These are phyloP conservation scores for Catalaphyllia jardinei DNA, from an alignment of 64 coral and sea anemone genomes.

Conservation along the genomic window DNA sequence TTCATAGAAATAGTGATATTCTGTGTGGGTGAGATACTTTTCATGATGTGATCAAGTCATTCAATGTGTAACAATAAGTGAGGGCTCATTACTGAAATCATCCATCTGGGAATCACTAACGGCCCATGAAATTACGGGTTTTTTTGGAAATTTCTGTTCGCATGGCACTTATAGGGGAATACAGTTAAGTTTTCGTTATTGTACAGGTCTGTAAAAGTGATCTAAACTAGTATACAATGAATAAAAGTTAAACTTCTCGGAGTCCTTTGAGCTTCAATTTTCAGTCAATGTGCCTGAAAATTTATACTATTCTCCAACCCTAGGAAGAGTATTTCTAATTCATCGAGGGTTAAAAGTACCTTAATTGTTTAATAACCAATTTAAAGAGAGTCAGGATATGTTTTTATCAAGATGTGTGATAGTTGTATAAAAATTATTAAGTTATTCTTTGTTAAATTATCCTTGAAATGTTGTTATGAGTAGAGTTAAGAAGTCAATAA, in stretches of 20 bases:
- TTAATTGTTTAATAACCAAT: slow-evolving; percentile 22
- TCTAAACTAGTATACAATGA: too few species aligned
- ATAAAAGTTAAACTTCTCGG: not conserved
- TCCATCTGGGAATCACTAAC: too few species aligned
- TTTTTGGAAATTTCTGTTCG: too few species aligned
- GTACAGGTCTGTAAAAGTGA: too few species aligned
- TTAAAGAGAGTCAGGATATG: slow-evolving; percentile 32
- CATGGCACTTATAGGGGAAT: too few species aligned
- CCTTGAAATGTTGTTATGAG: slow-evolving; percentile 45
- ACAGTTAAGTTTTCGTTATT: too few species aligned
- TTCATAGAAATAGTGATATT: too few species aligned
- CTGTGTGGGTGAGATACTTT: too few species aligned
- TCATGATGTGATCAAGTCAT: too few species aligned
- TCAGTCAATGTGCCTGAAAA: not conserved
- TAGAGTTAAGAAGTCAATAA: slow-evolving; percentile 45
- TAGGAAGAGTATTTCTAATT: slow-evolving; percentile 32
- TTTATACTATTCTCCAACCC: not conserved
- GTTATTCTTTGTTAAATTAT: slow-evolving; percentile 56
- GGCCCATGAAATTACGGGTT: too few species aligned
- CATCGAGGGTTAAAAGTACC: not conserved
- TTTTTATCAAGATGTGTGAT: slow-evolving; percentile 35
- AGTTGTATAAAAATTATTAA: slow-evolving; percentile 50
- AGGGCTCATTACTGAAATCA: too few species aligned
- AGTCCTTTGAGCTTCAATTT: not conserved
- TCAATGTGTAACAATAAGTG: too few species aligned